phyloP scores from a whole-genome alignment of 2,113 vertebrate species.

The Orthochromis malagaraziensis region DNA sequence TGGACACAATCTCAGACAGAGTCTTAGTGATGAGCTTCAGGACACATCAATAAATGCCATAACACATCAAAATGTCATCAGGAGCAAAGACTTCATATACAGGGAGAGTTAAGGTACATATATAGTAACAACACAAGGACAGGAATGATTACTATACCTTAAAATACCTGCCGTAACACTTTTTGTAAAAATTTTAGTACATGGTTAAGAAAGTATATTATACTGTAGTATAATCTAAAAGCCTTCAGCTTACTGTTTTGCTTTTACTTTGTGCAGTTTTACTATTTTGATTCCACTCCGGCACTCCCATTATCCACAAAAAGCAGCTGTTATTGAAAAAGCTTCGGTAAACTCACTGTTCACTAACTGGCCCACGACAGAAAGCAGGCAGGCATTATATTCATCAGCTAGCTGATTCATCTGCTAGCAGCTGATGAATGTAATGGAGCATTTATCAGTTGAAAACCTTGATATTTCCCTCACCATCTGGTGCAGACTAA shows the following conservation, averaged over 20 bases:
- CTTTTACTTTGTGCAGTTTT: background rate
- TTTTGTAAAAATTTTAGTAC: background rate
- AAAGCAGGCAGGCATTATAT: background rate
- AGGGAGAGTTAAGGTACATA: background rate
- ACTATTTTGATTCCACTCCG: background rate
- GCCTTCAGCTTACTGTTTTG: background rate
- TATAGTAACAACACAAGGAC: background rate
- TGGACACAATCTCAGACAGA: conserved; percentile 18
- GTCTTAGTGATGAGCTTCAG: conserved; percentile 12
- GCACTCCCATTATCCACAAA: background rate
- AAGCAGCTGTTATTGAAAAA: background rate
- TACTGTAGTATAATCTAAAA: background rate
- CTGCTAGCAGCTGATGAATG: background rate
- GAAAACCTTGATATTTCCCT: background rate
- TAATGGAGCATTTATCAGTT: background rate
- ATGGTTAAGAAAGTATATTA: background rate
- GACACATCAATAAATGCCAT: conserved; percentile 34
- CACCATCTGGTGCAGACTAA: background rate
- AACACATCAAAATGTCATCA: conserved; percentile 34
- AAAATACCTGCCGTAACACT: background rate
- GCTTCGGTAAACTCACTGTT: background rate
- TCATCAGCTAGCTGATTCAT: background rate
- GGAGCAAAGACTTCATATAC: background rate
- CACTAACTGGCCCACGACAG: background rate
- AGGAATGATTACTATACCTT: background rate